These are phyloP conservation scores for Stomatorhinus ivindoensis DNA, from an alignment of 2,113 vertebrate genomes.

Conservation along the genomic window DNA sequence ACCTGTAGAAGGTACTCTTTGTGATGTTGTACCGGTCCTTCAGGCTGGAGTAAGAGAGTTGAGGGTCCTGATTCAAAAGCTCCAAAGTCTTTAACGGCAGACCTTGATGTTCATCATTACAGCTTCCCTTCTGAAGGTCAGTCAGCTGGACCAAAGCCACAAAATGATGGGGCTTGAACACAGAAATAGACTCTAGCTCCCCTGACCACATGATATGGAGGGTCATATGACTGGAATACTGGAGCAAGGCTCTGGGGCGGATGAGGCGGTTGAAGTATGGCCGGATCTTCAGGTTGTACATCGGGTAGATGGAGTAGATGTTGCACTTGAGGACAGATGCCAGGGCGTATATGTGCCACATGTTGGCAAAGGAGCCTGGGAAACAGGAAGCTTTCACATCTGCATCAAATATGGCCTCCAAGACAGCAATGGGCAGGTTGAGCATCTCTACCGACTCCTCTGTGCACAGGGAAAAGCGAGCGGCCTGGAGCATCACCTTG, in stretches of 20 bases:
- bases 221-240: conserved; percentile 52
- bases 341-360: conserved; percentile 91
- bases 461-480: conserved; percentile 81
- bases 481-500: conserved; percentile 94
- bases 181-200: conserved; percentile 61
- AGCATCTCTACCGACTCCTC: conserved; percentile 87
- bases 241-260: conserved; percentile 63
- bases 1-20: conserved; percentile 90
- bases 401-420: conserved; percentile 90
- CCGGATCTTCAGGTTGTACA: conserved; percentile 89
- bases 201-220: conserved; percentile 95
- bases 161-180: conserved; percentile 81
- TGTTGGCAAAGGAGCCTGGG: conserved; percentile 82
- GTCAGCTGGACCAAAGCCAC: conserved; percentile 73
- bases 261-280: conserved; percentile 89
- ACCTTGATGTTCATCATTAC: conserved; percentile 31
- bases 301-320: conserved; percentile 91
- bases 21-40: conserved; percentile 80
- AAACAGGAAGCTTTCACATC: conserved; percentile 93
- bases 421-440: conserved; percentile 69
- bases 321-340: conserved; percentile 80
- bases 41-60: conserved; percentile 73
- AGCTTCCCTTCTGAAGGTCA: conserved; percentile 45
- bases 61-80: conserved; percentile 58
- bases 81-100: conserved; percentile 61